Evolutionary conservation across 2,888 invertebrate genomes (phyloP), one percentile per base, ranked within the genome.

Genomic region (Rugalucina vietnamica): DNA sequence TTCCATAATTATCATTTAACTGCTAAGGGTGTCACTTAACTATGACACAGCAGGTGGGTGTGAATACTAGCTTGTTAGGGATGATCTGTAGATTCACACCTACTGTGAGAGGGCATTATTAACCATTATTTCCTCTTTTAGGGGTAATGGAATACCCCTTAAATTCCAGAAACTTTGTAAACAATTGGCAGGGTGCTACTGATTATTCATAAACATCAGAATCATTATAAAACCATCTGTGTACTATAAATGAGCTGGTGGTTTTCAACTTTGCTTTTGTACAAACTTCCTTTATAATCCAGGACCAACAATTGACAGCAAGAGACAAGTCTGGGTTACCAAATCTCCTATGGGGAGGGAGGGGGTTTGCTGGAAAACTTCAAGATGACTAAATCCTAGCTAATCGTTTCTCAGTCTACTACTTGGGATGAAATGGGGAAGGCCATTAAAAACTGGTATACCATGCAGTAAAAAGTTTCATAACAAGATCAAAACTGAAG

Each of bases 81-180:
- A 43, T 8, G 10, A 12, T 18, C 18, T 8, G 10, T 18, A 12
- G 18, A 1, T 10, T 24, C 10, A 27, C 29, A 5, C 60, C 60
- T 27, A 21, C 29, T 27, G 60, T 10, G 60, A 29, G 24, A 60
- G n/a, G n/a, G n/a, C n/a, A n/a, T n/a, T n/a, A n/a, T n/a, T n/a
- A n/a, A n/a, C 29, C 60, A 60, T 60, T 27, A 60, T 27, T 18
- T 8, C 60, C 60, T 60, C 24, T 21, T 60, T 29, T 29, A 60
- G 60, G 60, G 60, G 60, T 60, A 60, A 60, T 60, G 29, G 4
- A 60, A 60, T 60, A n/a, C 60, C 60, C 60, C 60, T 60, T 27
- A 60, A 60, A 27, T 8, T 18, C 3, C 4, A 2, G 27, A 1
- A 5, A 27, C 29, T 1, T 5, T 60, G 21, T 27, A 24, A 60